phyloP scores from a whole-genome alignment of 2,888 invertebrate species.

The Taphrorychus bicolor region DNA sequence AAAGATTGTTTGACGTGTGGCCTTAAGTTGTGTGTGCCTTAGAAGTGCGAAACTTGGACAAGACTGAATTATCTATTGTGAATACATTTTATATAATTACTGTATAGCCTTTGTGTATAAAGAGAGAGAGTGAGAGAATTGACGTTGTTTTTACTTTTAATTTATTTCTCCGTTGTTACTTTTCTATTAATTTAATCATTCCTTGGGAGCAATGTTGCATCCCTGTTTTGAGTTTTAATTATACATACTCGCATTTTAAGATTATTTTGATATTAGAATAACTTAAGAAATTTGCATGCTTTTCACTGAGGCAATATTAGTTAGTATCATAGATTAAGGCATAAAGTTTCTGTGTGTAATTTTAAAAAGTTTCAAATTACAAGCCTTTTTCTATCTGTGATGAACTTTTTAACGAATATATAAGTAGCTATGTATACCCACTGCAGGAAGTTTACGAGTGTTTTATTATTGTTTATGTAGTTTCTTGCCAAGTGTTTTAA shows the following conservation, averaged over 20 bases:
- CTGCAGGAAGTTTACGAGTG: neutral
- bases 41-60: conserved; percentile 36
- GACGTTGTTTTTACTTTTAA: too few species aligned
- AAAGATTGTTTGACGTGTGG: too few species aligned
- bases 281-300: too few species aligned
- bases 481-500: conserved; percentile 49
- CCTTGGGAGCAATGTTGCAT: conserved; percentile 42
- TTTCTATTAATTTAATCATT: conserved; percentile 52
- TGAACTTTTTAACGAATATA: neutral
- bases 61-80: conserved; percentile 44
- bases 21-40: conserved; percentile 45
- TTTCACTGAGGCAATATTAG: too few species aligned
- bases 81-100: conserved; percentile 9
- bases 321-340: neutral
- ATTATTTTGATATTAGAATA: conserved; percentile 36
- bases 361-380: neutral
- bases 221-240: neutral
- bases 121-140: too few species aligned
- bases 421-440: too few species aligned
- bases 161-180: conserved; percentile 49
- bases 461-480: neutral
- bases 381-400: conserved; percentile 7
- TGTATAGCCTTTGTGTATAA: conserved; percentile 34
- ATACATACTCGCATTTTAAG: conserved; percentile 16
- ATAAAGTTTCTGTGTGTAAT: neutral